Base-by-base conservation (phyloP, 2,113 vertebrate genomes). In the Callaeas wilsoni region DNA sequence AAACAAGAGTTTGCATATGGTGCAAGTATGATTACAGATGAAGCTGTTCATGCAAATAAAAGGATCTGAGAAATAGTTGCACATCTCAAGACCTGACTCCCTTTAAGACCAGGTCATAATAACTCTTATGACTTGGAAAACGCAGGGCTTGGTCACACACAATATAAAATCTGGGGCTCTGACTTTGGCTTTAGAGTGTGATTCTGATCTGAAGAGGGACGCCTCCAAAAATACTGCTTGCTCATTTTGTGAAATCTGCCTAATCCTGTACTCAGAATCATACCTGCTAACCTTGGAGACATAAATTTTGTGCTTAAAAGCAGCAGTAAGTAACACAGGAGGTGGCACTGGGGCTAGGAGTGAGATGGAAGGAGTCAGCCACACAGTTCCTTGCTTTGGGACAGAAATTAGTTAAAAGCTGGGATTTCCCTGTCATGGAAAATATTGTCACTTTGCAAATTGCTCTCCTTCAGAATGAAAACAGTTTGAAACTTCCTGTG, bases 1-100 rank as follows among this genome's bases (percentile, higher is more conserved):
- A 94, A 93, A 73, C 44, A 86, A 47, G 79, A 60, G 56, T 96
- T 96, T 96, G 92, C 93, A 94, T 96, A 81, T 60, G 64, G 85
- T 78, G 57, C 59, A 76, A 50, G 41, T 53, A 79, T 94, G 79
- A 96, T 92, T 90, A 95, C 60, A 94, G 90, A 74, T 86, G 59
- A 96, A 83, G 75, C 35, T 92, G 12, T 52, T 90, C 49, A 94
- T 94, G 90, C 93, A 97, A 93, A 97, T 95, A 81, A 88, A 93
- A 94, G 52, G 33, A 80, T 90, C 52, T 96, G 76, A 78, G 93
- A 86, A 94, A 70, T 47, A 74, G n/a, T 89, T 90, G 47, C 90
- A 84, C 35, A 75, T 84, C 68, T 81, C 19, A 33, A 41, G 73
- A 78, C 35, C 27, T 26, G 39, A n/a, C 4, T 90, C 39, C 19